Evolutionary conservation across 1,140 invertebrate genomes (phyloP).

Genomic region (honey bee (Apis mellifera)): Amel_HAv3.1 CM009936.2:7298001-7298500

Average conservation of each 20-base stretch:
- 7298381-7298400: constrained; percentile 96
- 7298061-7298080: constrained; percentile 78
- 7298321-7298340: constrained; percentile 94
- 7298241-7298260: constrained; percentile 93
- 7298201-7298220: constrained; percentile 93
- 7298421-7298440: constrained; percentile 89
- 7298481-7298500: constrained; percentile 92
- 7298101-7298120: constrained; percentile 78
- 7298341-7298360: constrained; percentile 84
- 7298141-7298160: constrained; percentile 75
- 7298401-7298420: constrained; percentile 90
- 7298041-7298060: constrained; percentile 77
- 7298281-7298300: constrained; percentile 84
- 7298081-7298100: constrained; percentile 73
- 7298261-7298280: constrained; percentile 89
- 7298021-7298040: constrained; percentile 81
- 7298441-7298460: constrained; percentile 95
- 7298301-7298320: constrained; percentile 93
- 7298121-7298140: constrained; percentile 83
- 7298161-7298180: constrained; percentile 94
- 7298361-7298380: constrained; percentile 84
- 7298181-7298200: constrained; percentile 94
- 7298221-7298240: constrained; percentile 89
- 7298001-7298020: constrained; percentile 78
- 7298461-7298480: constrained; percentile 96